These are phyloP conservation scores for Teleiodes luculella DNA, from an alignment of 2,888 invertebrate species.

Conservation along the genomic window DNA sequence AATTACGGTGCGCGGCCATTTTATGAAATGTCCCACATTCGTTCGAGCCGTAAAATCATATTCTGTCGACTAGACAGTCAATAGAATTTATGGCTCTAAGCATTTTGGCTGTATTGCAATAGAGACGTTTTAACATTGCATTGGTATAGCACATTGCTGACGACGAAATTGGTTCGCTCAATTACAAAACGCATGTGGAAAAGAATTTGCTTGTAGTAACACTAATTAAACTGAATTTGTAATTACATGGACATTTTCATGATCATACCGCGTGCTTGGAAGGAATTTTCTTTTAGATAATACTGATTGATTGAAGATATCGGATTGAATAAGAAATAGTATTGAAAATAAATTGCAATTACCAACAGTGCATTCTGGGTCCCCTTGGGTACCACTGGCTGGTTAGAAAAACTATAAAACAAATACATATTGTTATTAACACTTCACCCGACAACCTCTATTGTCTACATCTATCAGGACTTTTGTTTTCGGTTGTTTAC, in stretches of 20 bases:
- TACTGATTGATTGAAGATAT: too few relatives aligned
- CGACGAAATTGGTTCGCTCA: not conserved
- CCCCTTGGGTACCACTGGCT: too few relatives aligned
- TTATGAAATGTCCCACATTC: constrained; percentile 5
- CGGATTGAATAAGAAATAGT: too few relatives aligned
- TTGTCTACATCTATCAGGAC: not conserved
- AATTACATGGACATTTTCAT: too few relatives aligned
- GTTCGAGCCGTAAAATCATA: not conserved
- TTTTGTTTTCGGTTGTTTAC: not conserved
- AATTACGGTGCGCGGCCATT: constrained; percentile 9
- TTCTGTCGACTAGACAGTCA: not conserved
- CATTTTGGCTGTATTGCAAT: not conserved
- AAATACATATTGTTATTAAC: not conserved
- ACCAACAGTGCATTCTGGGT: too few relatives aligned
- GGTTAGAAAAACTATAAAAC: not conserved
- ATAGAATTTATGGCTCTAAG: not conserved
- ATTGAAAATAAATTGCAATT: too few relatives aligned
- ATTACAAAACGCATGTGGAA: not conserved
- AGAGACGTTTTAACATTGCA: not conserved
- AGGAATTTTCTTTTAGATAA: too few relatives aligned
- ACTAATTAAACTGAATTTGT: not conserved
- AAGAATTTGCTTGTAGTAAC: not conserved
- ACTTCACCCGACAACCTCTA: not conserved
- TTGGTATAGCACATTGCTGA: not conserved
- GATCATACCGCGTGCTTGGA: too few relatives aligned